phyloP scores from a whole-genome alignment of 92 coral and sea anemone species.

The Meandrina meandrites region DNA sequence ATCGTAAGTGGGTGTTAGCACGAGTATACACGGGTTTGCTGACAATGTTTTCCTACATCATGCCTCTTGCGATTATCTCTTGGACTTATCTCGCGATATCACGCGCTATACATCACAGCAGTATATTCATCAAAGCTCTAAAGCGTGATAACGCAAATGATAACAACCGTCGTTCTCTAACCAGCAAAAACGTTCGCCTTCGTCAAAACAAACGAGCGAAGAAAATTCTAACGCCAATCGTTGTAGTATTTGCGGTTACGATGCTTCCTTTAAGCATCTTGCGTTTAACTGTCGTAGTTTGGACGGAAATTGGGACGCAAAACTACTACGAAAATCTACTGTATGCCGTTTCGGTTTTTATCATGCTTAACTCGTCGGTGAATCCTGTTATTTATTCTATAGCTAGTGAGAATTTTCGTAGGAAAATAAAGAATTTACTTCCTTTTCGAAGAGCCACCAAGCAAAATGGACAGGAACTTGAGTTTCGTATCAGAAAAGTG shows the following conservation, averaged over 20 bases:
- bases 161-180: background rate
- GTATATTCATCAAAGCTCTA: conserved; percentile 5
- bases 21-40: background rate
- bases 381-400: conserved; percentile 43
- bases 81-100: conserved; percentile 33
- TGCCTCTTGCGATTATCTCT: conserved; percentile 15
- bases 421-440: background rate
- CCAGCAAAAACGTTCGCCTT: conserved; percentile 22
- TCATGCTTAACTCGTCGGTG: conserved; percentile 20
- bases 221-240: conserved; percentile 44
- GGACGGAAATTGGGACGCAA: background rate
- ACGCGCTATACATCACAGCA: conserved; percentile 17
- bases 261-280: conserved; percentile 36
- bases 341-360: background rate
- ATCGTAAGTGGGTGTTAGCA: background rate
- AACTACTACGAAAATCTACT: background rate
- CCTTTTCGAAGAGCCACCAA: background rate
- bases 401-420: conserved; percentile 21
- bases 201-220: conserved; percentile 38
- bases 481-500: no score
- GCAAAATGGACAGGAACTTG: background rate
- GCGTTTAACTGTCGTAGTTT: background rate
- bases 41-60: conserved; percentile 16
- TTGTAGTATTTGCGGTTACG: conserved; percentile 30
- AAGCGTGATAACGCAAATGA: background rate